Base-by-base conservation (phyloP, 2,113 vertebrate genomes). In the Takifugu flavidus region DNA sequence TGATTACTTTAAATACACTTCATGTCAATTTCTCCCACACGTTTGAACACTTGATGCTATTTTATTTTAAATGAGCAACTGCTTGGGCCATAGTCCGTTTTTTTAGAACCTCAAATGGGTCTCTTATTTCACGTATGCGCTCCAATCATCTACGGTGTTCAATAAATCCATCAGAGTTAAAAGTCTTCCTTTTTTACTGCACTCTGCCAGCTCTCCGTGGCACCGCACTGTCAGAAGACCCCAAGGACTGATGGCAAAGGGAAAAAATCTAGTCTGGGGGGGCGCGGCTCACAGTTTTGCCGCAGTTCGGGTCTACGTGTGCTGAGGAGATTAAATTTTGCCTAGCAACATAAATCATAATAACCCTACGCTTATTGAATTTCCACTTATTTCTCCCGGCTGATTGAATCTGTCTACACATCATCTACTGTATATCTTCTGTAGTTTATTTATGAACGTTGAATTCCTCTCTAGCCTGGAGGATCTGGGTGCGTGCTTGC, bases 251-350 rank as follows among this genome's bases (percentile, higher is more conserved):
- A 85, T 86, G 80, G 86, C 78, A 78, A 62, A 47, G 45, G 45
- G 59, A 57, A 67, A 73, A 77, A 80, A 72, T 73, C 4, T 84
- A 75, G 78, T 82, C 75, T 82, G 88, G 85, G 86, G 86, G 84
- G 88, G 88, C 84, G 86, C 86, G 86, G 88, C 88, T 87, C 86
- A 52, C 81, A 72, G 79, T 86, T 89, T 89, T 89, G 88, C 88
- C 86, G 88, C 88, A 89, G 84, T 89, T 89, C 73, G 65, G 75
- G 67, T 72, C 77, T 50, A 76, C 83, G 82, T 84, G 86, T 89
- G 82, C 77, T 67, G 26, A 54, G 57, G 55, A 74, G 70, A 77
- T 76, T 70, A 62, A 6, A 71, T 43, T 85, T 87, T 85, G 84
- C 87, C 86, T 78, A 85, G 85, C 86, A 88, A 88, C 88, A 80